These are phyloP conservation scores for Callyntrura sp. DNA, from an alignment of 2,888 invertebrate genomes.

Conservation along the genomic window DNA sequence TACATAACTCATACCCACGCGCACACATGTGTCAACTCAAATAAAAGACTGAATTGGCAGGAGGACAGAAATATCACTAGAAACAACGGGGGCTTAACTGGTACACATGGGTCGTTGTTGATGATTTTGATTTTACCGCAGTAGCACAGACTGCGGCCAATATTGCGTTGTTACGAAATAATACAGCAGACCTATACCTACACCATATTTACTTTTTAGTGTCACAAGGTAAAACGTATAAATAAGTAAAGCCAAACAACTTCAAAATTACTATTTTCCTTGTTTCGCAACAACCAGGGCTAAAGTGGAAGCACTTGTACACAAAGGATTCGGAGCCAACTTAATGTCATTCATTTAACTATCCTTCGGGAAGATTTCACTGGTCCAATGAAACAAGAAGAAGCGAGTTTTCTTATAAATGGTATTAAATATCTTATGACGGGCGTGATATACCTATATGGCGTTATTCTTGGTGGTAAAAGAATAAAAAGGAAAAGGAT, in stretches of 20 bases:
- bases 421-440: constrained; percentile 33
- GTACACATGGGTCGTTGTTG: background rate
- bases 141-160: background rate
- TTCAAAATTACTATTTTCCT: constrained; percentile 47
- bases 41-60: constrained; percentile 30
- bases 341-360: constrained; percentile 31
- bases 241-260: constrained; percentile 36
- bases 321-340: constrained; percentile 14
- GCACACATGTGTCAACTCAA: constrained; percentile 31
- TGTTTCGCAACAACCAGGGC: constrained; percentile 29
- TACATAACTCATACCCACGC: background rate
- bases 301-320: background rate
- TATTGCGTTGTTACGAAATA: background rate
- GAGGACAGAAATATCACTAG: background rate
- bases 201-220: background rate
- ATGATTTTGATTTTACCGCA: background rate
- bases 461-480: no score
- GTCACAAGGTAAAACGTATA: constrained; percentile 10
- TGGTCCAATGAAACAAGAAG: background rate
- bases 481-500: background rate
- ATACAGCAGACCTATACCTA: background rate
- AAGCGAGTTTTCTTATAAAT: constrained; percentile 6
- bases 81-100: background rate
- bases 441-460: background rate
- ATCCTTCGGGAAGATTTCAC: background rate